Conservation (phyloP, 2,797 vertebrate species). For the Acrossocheilus wenchowensis region DNA sequence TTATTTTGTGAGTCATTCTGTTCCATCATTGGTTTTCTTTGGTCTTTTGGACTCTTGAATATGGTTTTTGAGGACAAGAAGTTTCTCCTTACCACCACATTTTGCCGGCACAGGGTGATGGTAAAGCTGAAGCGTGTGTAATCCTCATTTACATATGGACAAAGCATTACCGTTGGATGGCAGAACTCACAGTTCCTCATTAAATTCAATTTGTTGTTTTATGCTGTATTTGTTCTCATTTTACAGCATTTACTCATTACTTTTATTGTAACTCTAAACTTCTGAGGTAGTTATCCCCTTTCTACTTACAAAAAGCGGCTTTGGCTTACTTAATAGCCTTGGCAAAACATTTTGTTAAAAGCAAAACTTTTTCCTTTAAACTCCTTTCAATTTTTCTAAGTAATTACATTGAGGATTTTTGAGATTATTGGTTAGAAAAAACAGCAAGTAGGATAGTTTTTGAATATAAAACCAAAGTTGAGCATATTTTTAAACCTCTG, state of each 20-base stretch:
- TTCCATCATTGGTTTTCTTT: background rate
- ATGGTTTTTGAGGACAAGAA: background rate
- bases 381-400: background rate
- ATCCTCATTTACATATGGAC: background rate
- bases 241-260: background rate
- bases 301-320: background rate
- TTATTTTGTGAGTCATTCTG: background rate
- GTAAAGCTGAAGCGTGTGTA: background rate
- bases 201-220: background rate
- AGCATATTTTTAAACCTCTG: background rate
- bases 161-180: background rate
- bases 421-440: background rate
- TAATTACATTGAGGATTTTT: background rate
- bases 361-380: background rate
- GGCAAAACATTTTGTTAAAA: background rate
- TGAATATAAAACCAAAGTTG: background rate
- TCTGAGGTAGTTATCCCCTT: background rate
- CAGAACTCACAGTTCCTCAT: background rate
- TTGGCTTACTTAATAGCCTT: background rate
- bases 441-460: background rate
- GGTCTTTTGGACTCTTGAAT: background rate
- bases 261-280: conserved; percentile 8
- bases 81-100: background rate
- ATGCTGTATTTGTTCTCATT: conserved; percentile 7
- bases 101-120: background rate